Conservation (phyloP, 2,888 invertebrate genomes). For the Pheosia gnoma region DNA sequence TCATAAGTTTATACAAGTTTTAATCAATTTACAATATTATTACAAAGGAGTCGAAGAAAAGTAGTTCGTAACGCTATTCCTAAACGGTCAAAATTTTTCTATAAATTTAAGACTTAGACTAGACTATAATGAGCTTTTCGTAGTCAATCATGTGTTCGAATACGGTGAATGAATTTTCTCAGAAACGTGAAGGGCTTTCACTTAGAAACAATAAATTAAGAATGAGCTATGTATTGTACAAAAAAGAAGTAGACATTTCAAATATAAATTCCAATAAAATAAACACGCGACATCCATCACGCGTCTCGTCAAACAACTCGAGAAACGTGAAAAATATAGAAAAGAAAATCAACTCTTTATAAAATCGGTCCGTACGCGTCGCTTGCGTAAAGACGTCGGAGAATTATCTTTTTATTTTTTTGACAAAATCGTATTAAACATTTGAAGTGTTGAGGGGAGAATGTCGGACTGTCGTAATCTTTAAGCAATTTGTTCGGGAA, state of each 20-base stretch:
- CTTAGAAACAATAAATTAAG: too few species aligned
- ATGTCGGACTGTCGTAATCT: constrained; percentile 37
- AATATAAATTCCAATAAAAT: neutral
- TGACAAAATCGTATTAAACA: constrained; percentile 36
- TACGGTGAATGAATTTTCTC: too few species aligned
- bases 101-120: too few species aligned
- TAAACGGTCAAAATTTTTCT: too few species aligned
- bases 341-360: constrained; percentile 6
- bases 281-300: neutral
- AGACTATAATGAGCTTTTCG: too few species aligned
- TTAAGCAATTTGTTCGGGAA: constrained; percentile 51
- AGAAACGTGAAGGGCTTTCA: too few species aligned
- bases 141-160: too few species aligned
- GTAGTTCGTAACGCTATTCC: too few species aligned
- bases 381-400: constrained; percentile 13
- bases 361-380: neutral
- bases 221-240: too few species aligned
- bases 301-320: neutral
- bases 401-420: constrained; percentile 29
- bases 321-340: neutral
- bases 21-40: too few species aligned
- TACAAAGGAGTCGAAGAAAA: too few species aligned
- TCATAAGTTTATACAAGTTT: too few species aligned
- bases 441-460: constrained; percentile 14
- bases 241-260: neutral